Base-by-base conservation (phyloP, 2,113 vertebrate species). In the Rhabdomys dilectus region DNA sequence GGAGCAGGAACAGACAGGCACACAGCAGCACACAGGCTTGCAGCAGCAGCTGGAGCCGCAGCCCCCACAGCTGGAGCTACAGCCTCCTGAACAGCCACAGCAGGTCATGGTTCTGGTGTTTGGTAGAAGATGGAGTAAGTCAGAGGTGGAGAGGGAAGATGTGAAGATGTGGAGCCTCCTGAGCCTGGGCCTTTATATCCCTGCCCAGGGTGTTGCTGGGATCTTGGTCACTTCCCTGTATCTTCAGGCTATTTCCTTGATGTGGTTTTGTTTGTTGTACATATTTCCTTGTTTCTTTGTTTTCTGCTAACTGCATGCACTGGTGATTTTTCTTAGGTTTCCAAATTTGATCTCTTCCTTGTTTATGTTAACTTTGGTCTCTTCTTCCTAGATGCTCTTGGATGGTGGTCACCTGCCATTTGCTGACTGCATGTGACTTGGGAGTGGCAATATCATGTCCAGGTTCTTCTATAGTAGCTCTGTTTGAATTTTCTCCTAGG, bases 81-180 rank as follows among this genome's bases (percentile, higher is more conserved):
- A 53, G 76, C 76, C 76, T 77, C 76, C 45, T 22, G 72, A 75
- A 42, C 72, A 77, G 45, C 76, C 76, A 77, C 75, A 51, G 75
- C 72, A 75, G 72, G 91, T 31, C 92, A 60, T 93, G 91, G 89
- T 77, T 86, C 12, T 93, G 51, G 4, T 81, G 42, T 81, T 60
- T 8, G 73, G 24, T 34, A 60, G 77, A 39, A 53, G 45, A 29
- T 78, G 82, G 88, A 91, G 53, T 0, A 34, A 82, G 93, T 91
- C 1, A 84, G 95, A 91, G 88, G 77, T 39, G 26, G 17, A 31
- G 60, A 48, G 64, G 64, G n/a, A 45, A 66, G 70, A 29, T 39
- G 3, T 15, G n/a, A 1, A 58, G 78, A 13, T 60, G 85, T 80
- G 89, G 86, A 5, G 64, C 15, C 26, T 60, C 42, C 21, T n/a